Evolutionary conservation across 2,797 vertebrate species (phyloP).

Genomic region (Acanthornis magna): DNA sequence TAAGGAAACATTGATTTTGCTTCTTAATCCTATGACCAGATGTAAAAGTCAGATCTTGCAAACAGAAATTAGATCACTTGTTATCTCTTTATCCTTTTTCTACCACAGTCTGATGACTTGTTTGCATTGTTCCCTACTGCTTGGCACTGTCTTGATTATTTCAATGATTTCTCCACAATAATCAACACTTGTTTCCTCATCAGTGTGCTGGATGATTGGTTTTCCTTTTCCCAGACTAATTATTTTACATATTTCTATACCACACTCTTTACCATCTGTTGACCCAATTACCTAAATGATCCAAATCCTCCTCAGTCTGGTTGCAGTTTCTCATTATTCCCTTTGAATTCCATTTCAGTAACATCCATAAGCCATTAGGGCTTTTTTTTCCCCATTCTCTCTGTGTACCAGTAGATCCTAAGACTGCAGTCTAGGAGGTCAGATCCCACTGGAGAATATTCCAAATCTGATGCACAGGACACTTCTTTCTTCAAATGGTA

Average conservation of each 20-base stretch:
- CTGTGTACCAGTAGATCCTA: neutral
- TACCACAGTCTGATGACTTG: neutral
- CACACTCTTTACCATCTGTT: slow-evolving; percentile 24
- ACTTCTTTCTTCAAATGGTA: neutral
- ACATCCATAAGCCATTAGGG: neutral
- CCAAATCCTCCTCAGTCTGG: slow-evolving; percentile 10
- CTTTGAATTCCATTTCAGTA: neutral
- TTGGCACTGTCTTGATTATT: slow-evolving; percentile 63
- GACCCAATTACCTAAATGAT: slow-evolving; percentile 34
- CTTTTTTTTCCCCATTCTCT: neutral
- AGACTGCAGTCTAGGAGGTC: neutral
- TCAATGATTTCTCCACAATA: slow-evolving; percentile 76
- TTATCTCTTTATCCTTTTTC: slow-evolving; percentile 3
- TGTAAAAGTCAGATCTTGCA: neutral
- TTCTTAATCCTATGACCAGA: slow-evolving; percentile 4
- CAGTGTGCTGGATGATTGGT: slow-evolving; percentile 78
- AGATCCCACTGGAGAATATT: neutral
- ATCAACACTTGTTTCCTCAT: slow-evolving; percentile 83
- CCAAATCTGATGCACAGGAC: neutral
- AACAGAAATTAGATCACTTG: slow-evolving; percentile 12
- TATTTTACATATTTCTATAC: slow-evolving; percentile 79
- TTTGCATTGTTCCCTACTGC: slow-evolving; percentile 12
- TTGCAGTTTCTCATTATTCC: neutral
- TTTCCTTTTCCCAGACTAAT: slow-evolving; percentile 78
- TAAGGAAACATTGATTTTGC: neutral